These are phyloP conservation scores for Triplophysa siluroides DNA, from an alignment of 2,113 vertebrate genomes.

Conservation along the genomic window DNA sequence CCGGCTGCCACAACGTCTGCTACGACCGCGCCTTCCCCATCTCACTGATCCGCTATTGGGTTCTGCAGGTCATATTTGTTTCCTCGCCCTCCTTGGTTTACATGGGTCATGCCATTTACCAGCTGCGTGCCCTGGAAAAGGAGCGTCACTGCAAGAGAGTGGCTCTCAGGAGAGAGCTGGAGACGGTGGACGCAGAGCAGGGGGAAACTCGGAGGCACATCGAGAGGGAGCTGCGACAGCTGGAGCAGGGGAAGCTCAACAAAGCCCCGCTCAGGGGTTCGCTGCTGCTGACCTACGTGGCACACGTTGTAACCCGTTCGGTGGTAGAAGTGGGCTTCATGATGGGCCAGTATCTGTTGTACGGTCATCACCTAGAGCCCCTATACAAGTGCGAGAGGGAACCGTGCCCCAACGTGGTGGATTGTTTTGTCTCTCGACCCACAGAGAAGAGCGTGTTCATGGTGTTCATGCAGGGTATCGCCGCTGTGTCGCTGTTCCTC, in stretches of 20 bases:
- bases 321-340: constrained; percentile 84
- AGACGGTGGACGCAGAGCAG: constrained; percentile 72
- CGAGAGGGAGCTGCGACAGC: constrained; percentile 81
- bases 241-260: constrained; percentile 83
- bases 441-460: constrained; percentile 89
- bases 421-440: constrained; percentile 86
- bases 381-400: constrained; percentile 82
- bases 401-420: constrained; percentile 84
- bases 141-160: constrained; percentile 84
- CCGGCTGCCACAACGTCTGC: constrained; percentile 86
- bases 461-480: constrained; percentile 86
- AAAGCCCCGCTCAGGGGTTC: constrained; percentile 84
- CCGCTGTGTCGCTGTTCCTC: constrained; percentile 80
- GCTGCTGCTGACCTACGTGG: constrained; percentile 80
- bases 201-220: constrained; percentile 71
- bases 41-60: constrained; percentile 91
- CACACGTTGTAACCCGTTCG: constrained; percentile 83
- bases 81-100: constrained; percentile 88
- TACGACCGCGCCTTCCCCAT: constrained; percentile 88
- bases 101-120: constrained; percentile 89
- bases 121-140: constrained; percentile 83
- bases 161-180: constrained; percentile 80
- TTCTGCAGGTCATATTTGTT: constrained; percentile 88
- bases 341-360: constrained; percentile 83
- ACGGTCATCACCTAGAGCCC: constrained; percentile 79